Evolutionary conservation across 1,140 invertebrate genomes (phyloP).

Genomic region (Ruditapes philippinarum): DNA sequence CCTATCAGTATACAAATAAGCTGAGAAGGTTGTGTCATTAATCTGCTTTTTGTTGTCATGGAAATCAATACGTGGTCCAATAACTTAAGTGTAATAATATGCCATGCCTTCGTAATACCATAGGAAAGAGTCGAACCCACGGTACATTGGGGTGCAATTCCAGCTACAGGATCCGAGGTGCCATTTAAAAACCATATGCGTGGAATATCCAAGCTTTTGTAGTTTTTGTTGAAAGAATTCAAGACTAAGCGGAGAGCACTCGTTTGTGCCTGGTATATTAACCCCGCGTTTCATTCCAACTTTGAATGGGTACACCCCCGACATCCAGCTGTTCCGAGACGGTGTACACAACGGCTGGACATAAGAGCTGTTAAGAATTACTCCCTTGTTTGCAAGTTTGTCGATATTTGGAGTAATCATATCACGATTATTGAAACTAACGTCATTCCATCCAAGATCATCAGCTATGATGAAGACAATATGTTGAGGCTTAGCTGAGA

Average conservation of each 20-base stretch:
- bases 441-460: conserved; percentile 79
- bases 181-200: conserved; percentile 83
- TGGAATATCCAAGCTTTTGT: conserved; percentile 71
- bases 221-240: conserved; percentile 71
- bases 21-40: conserved; percentile 28
- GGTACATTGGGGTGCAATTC: conserved; percentile 85
- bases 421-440: conserved; percentile 80
- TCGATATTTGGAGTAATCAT: conserved; percentile 81
- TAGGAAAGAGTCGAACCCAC: conserved; percentile 87
- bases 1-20: conserved; percentile 72
- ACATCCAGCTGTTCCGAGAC: conserved; percentile 74
- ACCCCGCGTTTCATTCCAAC: conserved; percentile 68
- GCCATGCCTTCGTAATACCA: conserved; percentile 86
- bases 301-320: conserved; percentile 72
- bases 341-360: conserved; percentile 81
- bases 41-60: conserved; percentile 56
- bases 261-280: conserved; percentile 32
- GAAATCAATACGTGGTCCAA: conserved; percentile 64
- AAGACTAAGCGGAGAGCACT: conserved; percentile 58
- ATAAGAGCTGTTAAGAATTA: conserved; percentile 81
- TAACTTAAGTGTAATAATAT: conserved; percentile 82
- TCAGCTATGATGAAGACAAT: conserved; percentile 79
- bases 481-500: conserved; percentile 17
- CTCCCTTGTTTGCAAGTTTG: conserved; percentile 75
- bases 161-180: conserved; percentile 87